Conservation (phyloP, 2,113 vertebrate genomes). For the Nibea coibor region DNA sequence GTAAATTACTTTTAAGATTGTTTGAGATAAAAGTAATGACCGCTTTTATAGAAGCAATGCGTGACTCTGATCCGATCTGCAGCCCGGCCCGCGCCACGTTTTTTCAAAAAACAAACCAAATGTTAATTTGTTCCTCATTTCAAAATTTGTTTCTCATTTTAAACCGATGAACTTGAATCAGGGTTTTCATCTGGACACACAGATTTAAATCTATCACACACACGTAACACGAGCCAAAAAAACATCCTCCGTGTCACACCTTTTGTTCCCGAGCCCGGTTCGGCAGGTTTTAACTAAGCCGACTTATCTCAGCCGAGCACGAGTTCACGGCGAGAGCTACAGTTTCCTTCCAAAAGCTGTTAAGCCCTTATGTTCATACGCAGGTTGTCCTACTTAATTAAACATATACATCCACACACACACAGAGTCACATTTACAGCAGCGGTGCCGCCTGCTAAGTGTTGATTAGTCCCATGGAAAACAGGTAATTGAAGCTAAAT, state of each 20-base stretch:
- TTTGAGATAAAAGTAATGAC: neutral
- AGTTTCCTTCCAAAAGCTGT: constrained; percentile 39
- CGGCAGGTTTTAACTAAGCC: neutral
- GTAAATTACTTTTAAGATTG: neutral
- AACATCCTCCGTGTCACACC: neutral
- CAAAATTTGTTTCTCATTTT: neutral
- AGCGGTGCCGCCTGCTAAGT: constrained; percentile 31
- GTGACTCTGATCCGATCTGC: neutral
- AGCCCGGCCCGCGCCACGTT: neutral
- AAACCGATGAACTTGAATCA: neutral
- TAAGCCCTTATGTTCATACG: constrained; percentile 30
- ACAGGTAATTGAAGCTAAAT: constrained; percentile 65
- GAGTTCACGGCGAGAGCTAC: constrained; percentile 5
- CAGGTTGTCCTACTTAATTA: constrained; percentile 54
- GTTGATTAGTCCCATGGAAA: constrained; percentile 73
- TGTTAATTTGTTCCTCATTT: neutral
- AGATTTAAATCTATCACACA: neutral
- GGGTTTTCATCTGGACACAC: too few species aligned
- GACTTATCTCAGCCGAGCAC: neutral
- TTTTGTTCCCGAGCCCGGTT: neutral
- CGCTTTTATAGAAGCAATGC: neutral
- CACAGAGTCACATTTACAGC: constrained; percentile 6
- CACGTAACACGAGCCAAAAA: neutral
- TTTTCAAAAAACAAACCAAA: neutral
- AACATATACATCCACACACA: constrained; percentile 23